A percentile compares a stretch with the other conserved stretches of the same genome.
phyloP scores from a whole-genome alignment of 2,888 invertebrate genomes.

The Eurois occulta region DNA sequence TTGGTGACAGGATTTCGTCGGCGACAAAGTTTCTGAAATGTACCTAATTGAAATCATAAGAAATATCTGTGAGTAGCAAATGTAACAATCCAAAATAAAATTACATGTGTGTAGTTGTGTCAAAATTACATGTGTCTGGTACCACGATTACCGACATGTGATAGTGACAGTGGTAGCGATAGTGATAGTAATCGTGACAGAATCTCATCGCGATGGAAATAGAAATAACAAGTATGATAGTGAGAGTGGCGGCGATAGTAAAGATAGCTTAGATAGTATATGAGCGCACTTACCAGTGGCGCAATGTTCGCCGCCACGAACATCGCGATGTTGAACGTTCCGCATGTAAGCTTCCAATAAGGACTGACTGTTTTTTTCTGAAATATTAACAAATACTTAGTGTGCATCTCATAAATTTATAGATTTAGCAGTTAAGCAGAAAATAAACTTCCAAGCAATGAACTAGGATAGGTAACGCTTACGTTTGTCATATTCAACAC shows the following conservation, averaged over 20 bases:
- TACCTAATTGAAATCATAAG: background rate
- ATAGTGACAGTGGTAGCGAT: conserved; percentile 35
- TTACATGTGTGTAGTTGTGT: background rate
- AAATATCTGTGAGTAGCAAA: background rate
- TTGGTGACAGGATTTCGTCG: background rate
- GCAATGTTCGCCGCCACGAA: conserved; percentile 82
- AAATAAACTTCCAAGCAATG: background rate
- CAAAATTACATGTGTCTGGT: conserved; percentile 1
- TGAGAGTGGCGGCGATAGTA: conserved; percentile 55
- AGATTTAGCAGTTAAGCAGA: background rate
- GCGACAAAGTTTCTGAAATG: conserved; percentile 5
- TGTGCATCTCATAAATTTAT: background rate
- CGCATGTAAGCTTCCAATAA: conserved; percentile 83
- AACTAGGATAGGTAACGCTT: background rate
- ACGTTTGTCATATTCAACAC: background rate
- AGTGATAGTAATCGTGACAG: conserved; percentile 55
- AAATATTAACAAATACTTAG: conserved; percentile 37
- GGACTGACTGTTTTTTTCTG: conserved; percentile 84
- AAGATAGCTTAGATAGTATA: conserved; percentile 36
- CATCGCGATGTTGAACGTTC: conserved; percentile 82
- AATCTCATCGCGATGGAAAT: conserved; percentile 35
- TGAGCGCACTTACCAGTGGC: conserved; percentile 79
- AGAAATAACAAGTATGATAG: conserved; percentile 51
- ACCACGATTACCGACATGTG: conserved; percentile 20
- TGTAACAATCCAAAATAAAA: background rate